Base-by-base conservation (phyloP, 2,797 vertebrate genomes). In the Mus caroli region DNA sequence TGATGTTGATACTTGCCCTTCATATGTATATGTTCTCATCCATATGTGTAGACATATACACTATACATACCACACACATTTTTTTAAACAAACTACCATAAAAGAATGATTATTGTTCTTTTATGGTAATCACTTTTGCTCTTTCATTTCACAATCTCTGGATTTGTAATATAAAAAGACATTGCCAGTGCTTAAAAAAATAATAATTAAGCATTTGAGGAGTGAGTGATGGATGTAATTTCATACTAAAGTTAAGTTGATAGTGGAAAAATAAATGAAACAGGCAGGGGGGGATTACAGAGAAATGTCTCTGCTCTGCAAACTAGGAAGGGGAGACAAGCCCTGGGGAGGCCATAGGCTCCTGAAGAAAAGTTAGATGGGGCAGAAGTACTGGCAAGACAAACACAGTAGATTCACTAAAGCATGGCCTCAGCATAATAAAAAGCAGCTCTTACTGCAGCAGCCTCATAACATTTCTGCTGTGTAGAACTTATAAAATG, bases 391-490 rank as follows among this genome's bases (percentile, higher is more conserved):
- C 28, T 56, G 76, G n/a, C 10, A 94, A 95, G 62, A 91, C 95
- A 43, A 97, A 69, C 40, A 67, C 46, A 58, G 77, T 73, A 94
- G 43, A 96, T 87, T 94, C 89, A 50, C 37, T 88, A 91, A 97
- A 0, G 6, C 92, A 92, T 92, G 58, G 88, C 56, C 95, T 50
- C 69, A 87, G 76, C 40, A 77, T 52, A 92, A 60, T 64, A 37
- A 92, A 93, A 85, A 94, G 97, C 90, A 95, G 92, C 89, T 87
- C 76, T 91, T 73, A 67, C 94, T 71, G 26, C 69, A 84, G 78
- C 85, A 83, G 15, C 92, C 95, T 98, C 6, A 0, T 10, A 69
- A 20, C 60, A 46, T 98, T 98, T 98, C 94, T 97, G 95, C 71
- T 22, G 24, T 17, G 43, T 28, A 46, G 31, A 83, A 82, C 92